Conservation (phyloP, 2,888 invertebrate species). For the Thereva nobilitata region DNA sequence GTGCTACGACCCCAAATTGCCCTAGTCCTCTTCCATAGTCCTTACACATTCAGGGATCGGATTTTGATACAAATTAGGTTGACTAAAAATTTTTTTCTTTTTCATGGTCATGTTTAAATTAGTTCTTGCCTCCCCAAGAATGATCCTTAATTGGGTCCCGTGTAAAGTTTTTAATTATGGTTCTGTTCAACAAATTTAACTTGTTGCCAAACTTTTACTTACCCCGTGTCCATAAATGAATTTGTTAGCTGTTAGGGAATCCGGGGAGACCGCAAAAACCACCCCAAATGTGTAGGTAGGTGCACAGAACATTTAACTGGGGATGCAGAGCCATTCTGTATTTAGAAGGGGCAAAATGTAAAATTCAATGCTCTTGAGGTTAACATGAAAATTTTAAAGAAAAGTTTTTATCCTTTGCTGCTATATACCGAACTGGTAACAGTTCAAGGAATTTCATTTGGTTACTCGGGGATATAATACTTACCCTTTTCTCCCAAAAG, state of each 20-base stretch:
- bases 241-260: too few species aligned
- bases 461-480: background rate
- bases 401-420: conserved; percentile 19
- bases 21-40: too few species aligned
- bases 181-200: background rate
- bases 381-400: background rate
- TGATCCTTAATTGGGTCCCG: conserved; percentile 8
- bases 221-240: too few species aligned
- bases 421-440: background rate
- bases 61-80: conserved; percentile 24
- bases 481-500: background rate
- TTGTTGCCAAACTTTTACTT: too few species aligned
- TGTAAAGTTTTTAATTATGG: conserved; percentile 15
- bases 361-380: conserved; percentile 20
- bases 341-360: conserved; percentile 10
- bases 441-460: background rate
- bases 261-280: too few species aligned
- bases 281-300: too few species aligned
- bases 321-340: conserved; percentile 7
- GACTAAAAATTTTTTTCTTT: background rate
- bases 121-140: conserved; percentile 1
- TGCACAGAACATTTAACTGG: too few species aligned
- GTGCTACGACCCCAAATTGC: too few species aligned
- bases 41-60: background rate
- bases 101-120: conserved; percentile 9